Base-by-base conservation (phyloP, 2,797 vertebrate genomes). In the Hirundo rustica region DNA sequence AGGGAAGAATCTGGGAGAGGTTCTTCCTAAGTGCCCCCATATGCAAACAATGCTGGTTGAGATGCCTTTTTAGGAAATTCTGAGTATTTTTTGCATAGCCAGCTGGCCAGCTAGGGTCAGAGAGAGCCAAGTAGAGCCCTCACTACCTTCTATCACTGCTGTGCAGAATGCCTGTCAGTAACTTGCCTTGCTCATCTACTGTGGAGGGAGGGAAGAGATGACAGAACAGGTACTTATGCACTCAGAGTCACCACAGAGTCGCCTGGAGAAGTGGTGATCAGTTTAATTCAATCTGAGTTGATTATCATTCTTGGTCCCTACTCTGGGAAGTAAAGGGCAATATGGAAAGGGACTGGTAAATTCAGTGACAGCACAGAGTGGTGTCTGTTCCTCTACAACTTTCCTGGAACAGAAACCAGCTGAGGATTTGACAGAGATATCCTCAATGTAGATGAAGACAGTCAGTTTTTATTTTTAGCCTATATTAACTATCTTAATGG, bases 1-100 rank as follows among this genome's bases (percentile, higher is more conserved):
- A 88, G 34, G 47, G 44, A 84, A 73, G 25, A 36, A 53, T 77
- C 16, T 53, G 15, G 29, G n/a, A 84, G 4, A 3, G 9, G 6
- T 25, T 85, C 40, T 73, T 89, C 50, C 6, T 62, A 36, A 84
- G 51, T 55, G 30, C 7, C 23, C 9, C 40, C 50, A 34, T 13
- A 50, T 42, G 34, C 12, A 73, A 80, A 48, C 11, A 40, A 10
- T 6, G 2, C 30, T 53, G 18, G 7, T 18, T 80, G 61, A 77
- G 68, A 89, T 9, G 10, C n/a, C 54, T 82, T 94, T 82, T 94
- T 85, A 93, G 84, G 84, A 77, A 94, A 89, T 89, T 82, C 22
- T 36, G 65, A 66, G 13, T 30, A 21, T 47, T 83, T 54, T 81
- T 73, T 77, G 34, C 38, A 36, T 15, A 40, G 13, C 2, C n/a